Base-by-base conservation (phyloP, 2,888 invertebrate genomes). In the Steromphala cineraria region DNA sequence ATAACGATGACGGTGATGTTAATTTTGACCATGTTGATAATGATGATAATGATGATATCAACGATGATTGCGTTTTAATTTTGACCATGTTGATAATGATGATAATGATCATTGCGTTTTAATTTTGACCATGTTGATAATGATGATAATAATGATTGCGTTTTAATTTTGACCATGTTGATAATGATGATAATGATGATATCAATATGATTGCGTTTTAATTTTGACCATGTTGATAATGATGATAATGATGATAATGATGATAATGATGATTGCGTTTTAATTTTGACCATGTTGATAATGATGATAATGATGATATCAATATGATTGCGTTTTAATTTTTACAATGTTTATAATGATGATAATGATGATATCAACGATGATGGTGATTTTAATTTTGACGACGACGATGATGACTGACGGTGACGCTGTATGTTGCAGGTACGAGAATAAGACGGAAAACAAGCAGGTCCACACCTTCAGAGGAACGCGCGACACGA, bases 381-480 rank as follows among this genome's bases (percentile, higher is more conserved):
- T 28, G 31, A 71, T 71, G 71, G 8, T 71, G 71, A 31, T 28
- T 7, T 17, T 28, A 24, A 28, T 67, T 7, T n/a, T 67, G 28
- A 31, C n/a, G 71, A 13, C n/a, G 28, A 31, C 31, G 71, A 31
- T 1, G 28, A 10, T 15, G 24, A 40, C 13, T n/a, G n/a, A n/a
- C n/a, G n/a, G n/a, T n/a, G 74, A n/a, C 19, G 31, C 13, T 28
- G 36, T 7, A 36, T 24, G 28, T 71, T 24, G 36, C 46, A 40
- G 40, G 40, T 78, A 40, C 36, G 78, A 52, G 53, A 36, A 53
- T 53, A 78, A 75, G 53, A 80, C 85, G 1, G 83, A 84, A n/a
- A 77, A 78, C 10, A 86, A 86, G 53, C 85, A 86, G 82, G 67
- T 74, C 2, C 85, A 86, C 80, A 75, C 79, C 8, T 86, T 86